Conservation (phyloP, 1,140 invertebrate species). For the Scaptomyza pallida region DNA sequence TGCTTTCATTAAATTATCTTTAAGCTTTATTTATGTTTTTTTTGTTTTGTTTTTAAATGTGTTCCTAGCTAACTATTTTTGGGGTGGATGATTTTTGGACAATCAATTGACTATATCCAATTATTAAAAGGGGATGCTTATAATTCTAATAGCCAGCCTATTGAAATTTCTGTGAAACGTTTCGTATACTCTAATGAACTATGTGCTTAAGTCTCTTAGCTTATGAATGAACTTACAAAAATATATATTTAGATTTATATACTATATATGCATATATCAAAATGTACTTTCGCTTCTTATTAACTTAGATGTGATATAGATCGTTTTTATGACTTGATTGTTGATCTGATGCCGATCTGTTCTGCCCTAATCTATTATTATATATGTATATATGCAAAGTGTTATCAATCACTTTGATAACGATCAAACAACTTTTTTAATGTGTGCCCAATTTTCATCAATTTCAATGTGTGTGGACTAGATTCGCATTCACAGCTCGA, state of each 20-base stretch:
- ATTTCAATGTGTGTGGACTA: conserved; percentile 25
- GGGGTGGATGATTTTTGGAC: conserved; percentile 5
- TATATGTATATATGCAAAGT: background rate
- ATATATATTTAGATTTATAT: conserved; percentile 53
- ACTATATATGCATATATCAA: conserved; percentile 26
- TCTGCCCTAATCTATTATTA: background rate
- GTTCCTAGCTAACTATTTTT: conserved; percentile 28
- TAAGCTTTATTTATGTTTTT: conserved; percentile 34
- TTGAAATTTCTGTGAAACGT: conserved; percentile 74
- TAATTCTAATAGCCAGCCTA: conserved; percentile 66
- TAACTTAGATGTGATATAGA: conserved; percentile 12
- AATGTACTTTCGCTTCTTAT: conserved; percentile 23
- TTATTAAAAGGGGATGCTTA: conserved; percentile 38
- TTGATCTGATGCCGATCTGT: background rate
- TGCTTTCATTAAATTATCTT: background rate
- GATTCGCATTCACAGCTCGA: conserved; percentile 32
- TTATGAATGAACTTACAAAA: conserved; percentile 49
- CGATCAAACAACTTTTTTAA: background rate
- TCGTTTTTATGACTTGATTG: conserved; percentile 9
- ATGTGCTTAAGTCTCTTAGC: conserved; percentile 21
- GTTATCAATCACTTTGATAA: conserved; percentile 30
- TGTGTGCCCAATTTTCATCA: conserved; percentile 24
- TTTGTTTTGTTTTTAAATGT: conserved; percentile 18
- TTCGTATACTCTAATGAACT: conserved; percentile 69
- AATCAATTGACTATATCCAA: conserved; percentile 27